Evolutionary conservation across 2,797 vertebrate genomes (phyloP), one percentile per base, ranked within the genome.

Genomic region (Neosalanx taihuensis): DNA sequence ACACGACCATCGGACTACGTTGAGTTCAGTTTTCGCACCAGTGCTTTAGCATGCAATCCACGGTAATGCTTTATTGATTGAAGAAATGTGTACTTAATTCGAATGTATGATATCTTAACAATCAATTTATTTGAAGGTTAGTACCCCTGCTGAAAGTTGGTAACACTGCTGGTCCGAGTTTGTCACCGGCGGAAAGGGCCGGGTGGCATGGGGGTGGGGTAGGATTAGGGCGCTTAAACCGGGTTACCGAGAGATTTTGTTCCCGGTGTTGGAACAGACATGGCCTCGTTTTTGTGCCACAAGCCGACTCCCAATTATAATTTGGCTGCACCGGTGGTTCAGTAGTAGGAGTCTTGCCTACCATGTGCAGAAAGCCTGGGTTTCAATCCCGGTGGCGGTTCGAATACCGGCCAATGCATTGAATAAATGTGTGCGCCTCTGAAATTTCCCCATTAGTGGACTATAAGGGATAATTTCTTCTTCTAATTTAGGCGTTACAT

Each of bases 151-250:
- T 56, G 18, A 17, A 56, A 56, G 51, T 56, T 56, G 15, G 15
- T n/a, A 56, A 56, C 51, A 56, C 17, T n/a, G 4, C 51, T 17
- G n/a, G 6, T 17, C 51, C 18, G 51, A 56, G 18, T 56, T 56
- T 17, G 31, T 53, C 37, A 58, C 31, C 31, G 31, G 20, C 63
- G 64, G 64, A 63, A n/a, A 59, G 57, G 30, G 5, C 12, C 51
- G 80, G 69, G 76, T 80, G 74, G 75, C 23, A 84, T 78, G 84
- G 88, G 85, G 86, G 81, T 78, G 79, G 86, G 75, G 80, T 62
- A 49, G 89, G 89, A 91, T 91, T 91, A 91, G 69, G 83, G 73
- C 80, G 62, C 72, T 74, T 92, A 90, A 91, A 77, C 85, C 83
- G 84, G 86, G 83, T 89, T 83, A 88, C 70, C 41, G 72, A 75